Evolutionary conservation across 2,888 invertebrate genomes (phyloP), one percentile per base, ranked within the genome.

Genomic region (Pachymerium ferrugineum): DNA sequence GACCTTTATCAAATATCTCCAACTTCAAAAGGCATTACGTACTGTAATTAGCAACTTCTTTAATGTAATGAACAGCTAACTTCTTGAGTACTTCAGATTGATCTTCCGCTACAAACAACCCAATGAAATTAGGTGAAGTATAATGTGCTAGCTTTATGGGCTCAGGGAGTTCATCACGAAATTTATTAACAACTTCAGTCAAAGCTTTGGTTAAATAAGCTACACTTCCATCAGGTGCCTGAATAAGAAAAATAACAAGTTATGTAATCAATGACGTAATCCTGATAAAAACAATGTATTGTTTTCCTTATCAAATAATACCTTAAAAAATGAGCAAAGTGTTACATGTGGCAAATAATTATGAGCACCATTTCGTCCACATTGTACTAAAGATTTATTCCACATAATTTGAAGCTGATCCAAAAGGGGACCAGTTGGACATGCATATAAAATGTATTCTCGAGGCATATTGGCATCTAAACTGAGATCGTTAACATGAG

Each of bases 331-430:
- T 14, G 93, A 90, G 74, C 93, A 92, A 73, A 95, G 85, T 6
- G 94, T 95, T 77, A 95, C 91, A 80, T 95, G 95, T 1, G 94
- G 94, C 75, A 92, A 89, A 82, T 90, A 93, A 81, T 93, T 92
- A 79, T 94, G 94, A 0, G 93, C 93, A 25, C 93, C 92, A 84
- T 94, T 95, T 91, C 94, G 93, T 5, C 91, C 91, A 80, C 89
- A 89, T 12, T 88, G 83, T 33, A 86, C 84, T 78, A 88, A 87
- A 0, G 92, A 92, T 80, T 90, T 90, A 0, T 88, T 79, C 80
- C 81, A 83, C 82, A 92, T 94, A 72, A 87, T 86, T 70, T 89
- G 87, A 22, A 93, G 83, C 79, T 91, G 89, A 73, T 88, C 87
- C 0, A 90, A 83, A 77, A 94, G 86, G 0, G 86, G 84, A 1